A percentile compares a stretch with the other conserved stretches of the same genome.
phyloP scores from a whole-genome alignment of 2,113 vertebrate genomes.

The Datnioides undecimradiatus region DNA sequence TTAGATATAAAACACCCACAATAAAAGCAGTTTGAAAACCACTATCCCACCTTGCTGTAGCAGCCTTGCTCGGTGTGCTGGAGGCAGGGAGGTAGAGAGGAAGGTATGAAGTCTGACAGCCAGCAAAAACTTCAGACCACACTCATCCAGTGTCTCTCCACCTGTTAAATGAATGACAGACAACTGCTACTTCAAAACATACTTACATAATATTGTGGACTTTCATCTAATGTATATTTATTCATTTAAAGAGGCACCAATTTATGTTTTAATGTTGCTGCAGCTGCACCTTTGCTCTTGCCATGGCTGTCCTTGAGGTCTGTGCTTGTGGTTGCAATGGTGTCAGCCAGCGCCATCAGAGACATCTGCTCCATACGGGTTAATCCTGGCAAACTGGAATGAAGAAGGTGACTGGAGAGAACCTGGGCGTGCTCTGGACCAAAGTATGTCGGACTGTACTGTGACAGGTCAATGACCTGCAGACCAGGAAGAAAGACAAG shows the following conservation, averaged over 20 bases:
- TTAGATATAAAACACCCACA: neutral
- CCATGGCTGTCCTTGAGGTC: constrained; percentile 94
- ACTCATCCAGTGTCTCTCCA: constrained; percentile 97
- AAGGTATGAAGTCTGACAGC: constrained; percentile 96
- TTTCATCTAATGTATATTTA: neutral
- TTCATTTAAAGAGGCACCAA: neutral
- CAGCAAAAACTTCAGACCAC: constrained; percentile 95
- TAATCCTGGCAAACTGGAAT: constrained; percentile 95
- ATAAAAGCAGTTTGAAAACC: neutral
- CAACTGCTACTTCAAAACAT: constrained; percentile 1
- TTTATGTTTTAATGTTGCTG: neutral
- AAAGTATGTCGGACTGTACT: constrained; percentile 94
- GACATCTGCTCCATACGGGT: constrained; percentile 98
- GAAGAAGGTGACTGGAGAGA: constrained; percentile 93
- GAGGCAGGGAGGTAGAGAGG: constrained; percentile 93
- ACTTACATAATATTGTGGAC: neutral
- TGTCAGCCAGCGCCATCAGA: constrained; percentile 96
- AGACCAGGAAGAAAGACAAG: constrained; percentile 8
- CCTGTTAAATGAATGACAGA: constrained; percentile 78
- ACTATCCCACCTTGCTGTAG: constrained; percentile 88
- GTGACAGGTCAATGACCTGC: constrained; percentile 92
- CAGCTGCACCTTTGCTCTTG: constrained; percentile 90
- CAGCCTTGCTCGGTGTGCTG: constrained; percentile 90
- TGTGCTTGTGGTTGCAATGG: constrained; percentile 95
- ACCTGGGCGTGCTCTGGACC: constrained; percentile 96